Conservation (phyloP, 2,797 vertebrate genomes). For the Scolopax bukidnonensis region DNA sequence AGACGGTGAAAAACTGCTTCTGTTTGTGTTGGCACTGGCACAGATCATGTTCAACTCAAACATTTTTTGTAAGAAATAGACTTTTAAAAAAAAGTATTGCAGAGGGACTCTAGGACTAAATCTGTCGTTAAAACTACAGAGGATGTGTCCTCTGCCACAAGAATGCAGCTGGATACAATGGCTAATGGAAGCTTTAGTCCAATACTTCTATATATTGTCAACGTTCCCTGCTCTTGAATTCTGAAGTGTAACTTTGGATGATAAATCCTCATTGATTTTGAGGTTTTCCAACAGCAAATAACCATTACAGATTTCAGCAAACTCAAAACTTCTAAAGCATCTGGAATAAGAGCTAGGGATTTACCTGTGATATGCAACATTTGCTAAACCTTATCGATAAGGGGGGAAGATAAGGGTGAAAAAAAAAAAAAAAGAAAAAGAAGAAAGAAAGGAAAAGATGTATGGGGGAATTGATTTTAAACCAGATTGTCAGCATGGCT, state of each 20-base stretch:
- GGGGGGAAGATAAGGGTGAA: too few species aligned
- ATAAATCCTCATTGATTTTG: not conserved
- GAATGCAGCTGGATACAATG: not conserved
- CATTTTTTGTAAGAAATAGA: not conserved
- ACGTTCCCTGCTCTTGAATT: not conserved
- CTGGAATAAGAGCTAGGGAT: not conserved
- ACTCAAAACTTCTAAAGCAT: not conserved
- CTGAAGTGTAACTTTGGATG: not conserved
- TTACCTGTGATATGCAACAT: not conserved
- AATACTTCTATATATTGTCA: not conserved
- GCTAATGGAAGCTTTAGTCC: not conserved
- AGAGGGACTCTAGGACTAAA: not conserved
- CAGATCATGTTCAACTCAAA: not conserved
- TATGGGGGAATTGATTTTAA: not conserved
- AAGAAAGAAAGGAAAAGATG: not conserved
- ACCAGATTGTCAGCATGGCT: not conserved
- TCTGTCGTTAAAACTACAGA: not conserved
- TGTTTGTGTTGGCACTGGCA: not conserved
- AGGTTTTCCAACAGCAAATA: not conserved
- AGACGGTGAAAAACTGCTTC: not conserved
- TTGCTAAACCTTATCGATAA: not conserved
- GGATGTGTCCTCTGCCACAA: not conserved
- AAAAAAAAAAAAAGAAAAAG: too few species aligned
- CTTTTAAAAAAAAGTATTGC: not conserved
- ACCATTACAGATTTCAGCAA: not conserved